Percentiles rank a stretch among this genome's conserved stretches.
Evolutionary conservation across 2,113 vertebrate genomes (phyloP).

Genomic region (Tragulus kanchil): DNA sequence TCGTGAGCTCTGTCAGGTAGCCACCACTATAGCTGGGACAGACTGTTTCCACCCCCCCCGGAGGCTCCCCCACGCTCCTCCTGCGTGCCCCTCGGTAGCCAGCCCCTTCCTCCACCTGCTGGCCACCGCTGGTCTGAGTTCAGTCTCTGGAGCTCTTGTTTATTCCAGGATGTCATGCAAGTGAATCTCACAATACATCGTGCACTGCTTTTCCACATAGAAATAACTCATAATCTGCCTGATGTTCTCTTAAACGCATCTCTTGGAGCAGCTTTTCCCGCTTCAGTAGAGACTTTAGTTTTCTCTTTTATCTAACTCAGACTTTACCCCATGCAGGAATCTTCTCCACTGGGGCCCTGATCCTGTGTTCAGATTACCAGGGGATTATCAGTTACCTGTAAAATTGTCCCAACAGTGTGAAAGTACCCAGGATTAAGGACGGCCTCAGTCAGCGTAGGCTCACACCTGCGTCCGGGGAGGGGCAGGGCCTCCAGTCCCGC

Average conservation of each 20-base stretch:
- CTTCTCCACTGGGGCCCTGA: not conserved
- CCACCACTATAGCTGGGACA: not conserved
- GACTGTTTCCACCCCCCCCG: not conserved
- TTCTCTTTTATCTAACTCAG: not conserved
- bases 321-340: not conserved
- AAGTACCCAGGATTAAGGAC: not conserved
- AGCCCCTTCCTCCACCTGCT: not conserved
- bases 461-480: not conserved
- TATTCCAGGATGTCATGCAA: not conserved
- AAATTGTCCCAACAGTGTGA: not conserved
- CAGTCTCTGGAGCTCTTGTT: not conserved
- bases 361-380: not conserved
- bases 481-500: rapidly evolving
- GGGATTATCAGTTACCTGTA: constrained; percentile 31
- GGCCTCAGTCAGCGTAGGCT: not conserved
- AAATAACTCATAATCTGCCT: not conserved
- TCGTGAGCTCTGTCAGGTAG: no score
- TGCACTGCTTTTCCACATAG: not conserved
- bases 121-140: not conserved
- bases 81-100: not conserved
- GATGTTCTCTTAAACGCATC: not conserved
- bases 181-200: rapidly evolving
- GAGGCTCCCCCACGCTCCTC: not conserved
- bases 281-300: not conserved
- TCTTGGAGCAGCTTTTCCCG: not conserved